A percentile compares a stretch with the other conserved stretches of the same genome.
phyloP scores from a whole-genome alignment of 2,797 vertebrate species.

The Pelodytes ibericus region DNA sequence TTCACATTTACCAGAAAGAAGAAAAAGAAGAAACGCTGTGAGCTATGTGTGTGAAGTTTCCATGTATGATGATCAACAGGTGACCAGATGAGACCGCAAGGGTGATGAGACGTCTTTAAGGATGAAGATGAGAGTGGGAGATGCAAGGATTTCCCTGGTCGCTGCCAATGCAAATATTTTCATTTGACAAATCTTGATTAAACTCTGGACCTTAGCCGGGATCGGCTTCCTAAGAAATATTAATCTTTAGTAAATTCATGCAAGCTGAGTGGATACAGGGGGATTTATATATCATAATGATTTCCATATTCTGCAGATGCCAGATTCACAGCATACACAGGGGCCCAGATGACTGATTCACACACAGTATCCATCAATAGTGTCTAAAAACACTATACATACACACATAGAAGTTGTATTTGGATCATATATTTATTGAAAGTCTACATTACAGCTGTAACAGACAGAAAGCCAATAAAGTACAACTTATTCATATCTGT shows the following conservation, averaged over 20 bases:
- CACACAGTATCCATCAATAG: not conserved
- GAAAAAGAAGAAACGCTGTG: slow-evolving; percentile 1
- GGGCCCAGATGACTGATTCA: not conserved
- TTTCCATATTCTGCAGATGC: slow-evolving; percentile 47
- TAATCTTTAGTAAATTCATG: slow-evolving; percentile 54
- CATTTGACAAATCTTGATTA: slow-evolving; percentile 56
- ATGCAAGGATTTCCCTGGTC: slow-evolving; percentile 24
- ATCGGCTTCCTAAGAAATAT: slow-evolving; percentile 51
- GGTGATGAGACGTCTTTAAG: slow-evolving; percentile 10
- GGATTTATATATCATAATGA: slow-evolving; percentile 53
- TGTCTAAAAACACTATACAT: not conserved
- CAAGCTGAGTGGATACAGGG: slow-evolving; percentile 51
- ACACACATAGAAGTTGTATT: not conserved
- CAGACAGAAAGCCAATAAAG: no score
- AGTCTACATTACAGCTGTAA: no score
- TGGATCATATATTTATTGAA: no score
- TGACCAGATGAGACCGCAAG: slow-evolving; percentile 43
- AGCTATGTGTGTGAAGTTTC: slow-evolving; percentile 33
- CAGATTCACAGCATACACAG: slow-evolving; percentile 21
- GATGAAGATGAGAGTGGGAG: slow-evolving; percentile 32
- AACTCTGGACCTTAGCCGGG: slow-evolving; percentile 43
- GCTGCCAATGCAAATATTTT: slow-evolving; percentile 56
- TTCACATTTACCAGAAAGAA: slow-evolving; percentile 35
- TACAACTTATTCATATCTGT: no score
- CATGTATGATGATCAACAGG: slow-evolving; percentile 43